A percentile compares a stretch with the other conserved stretches of the same genome.
Evolutionary conservation across 2,888 invertebrate species (phyloP).

Genomic region (Myathropa florea): DNA sequence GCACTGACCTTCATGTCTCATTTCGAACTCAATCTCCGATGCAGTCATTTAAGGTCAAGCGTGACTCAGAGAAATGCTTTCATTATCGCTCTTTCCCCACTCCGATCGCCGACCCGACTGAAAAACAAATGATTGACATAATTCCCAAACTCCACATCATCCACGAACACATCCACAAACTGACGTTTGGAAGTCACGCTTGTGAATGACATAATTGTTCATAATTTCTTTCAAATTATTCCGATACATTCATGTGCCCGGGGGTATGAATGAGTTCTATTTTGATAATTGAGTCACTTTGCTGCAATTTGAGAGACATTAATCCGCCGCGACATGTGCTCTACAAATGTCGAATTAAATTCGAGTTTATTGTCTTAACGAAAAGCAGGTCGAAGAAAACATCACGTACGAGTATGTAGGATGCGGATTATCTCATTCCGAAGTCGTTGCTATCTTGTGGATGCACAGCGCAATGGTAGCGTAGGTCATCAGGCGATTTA

Average conservation of each 20-base stretch:
- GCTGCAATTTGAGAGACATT: slow-evolving; percentile 43
- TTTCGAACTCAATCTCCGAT: background rate
- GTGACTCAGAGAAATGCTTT: background rate
- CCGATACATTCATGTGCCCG: background rate
- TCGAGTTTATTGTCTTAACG: slow-evolving; percentile 52
- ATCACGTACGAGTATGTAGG: background rate
- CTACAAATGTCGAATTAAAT: slow-evolving; percentile 47
- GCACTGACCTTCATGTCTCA: background rate
- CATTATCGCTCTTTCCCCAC: too few relatives aligned
- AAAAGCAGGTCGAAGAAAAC: slow-evolving; percentile 4
- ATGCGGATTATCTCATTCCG: background rate
- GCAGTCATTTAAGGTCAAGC: background rate
- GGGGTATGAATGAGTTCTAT: slow-evolving; percentile 28
- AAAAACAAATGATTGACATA: slow-evolving; percentile 2
- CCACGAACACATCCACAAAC: background rate
- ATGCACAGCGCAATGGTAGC: background rate
- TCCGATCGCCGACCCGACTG: background rate
- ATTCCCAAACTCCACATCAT: slow-evolving; percentile 7
- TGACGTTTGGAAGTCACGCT: background rate
- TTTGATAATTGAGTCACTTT: slow-evolving; percentile 53
- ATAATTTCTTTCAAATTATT: slow-evolving; percentile 10
- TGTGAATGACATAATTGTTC: slow-evolving; percentile 3
- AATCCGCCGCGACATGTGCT: slow-evolving; percentile 45
- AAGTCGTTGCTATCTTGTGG: background rate
- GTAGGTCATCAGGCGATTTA: background rate